Evolutionary conservation across 64 coral and sea anemone genomes (phyloP).

Genomic region (Cladopsammia gracilis): DNA sequence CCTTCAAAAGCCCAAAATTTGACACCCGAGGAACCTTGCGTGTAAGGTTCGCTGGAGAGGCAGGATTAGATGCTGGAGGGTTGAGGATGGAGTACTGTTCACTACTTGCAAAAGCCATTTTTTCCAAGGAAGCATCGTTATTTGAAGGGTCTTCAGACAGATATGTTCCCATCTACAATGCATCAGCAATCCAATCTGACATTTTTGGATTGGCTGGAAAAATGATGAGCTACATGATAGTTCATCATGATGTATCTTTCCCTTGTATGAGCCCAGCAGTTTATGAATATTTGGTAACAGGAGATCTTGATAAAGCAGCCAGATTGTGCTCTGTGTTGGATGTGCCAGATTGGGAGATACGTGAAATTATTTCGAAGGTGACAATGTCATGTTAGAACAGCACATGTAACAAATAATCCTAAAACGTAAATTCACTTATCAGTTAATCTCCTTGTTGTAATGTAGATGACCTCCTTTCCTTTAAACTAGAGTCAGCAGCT

Average conservation of each 20-base stretch:
- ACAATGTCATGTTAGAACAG: background rate
- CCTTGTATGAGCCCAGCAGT: slow-evolving; percentile 49
- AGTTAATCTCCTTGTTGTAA: background rate
- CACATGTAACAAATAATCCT: background rate
- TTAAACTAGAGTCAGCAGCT: background rate
- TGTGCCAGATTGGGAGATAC: background rate
- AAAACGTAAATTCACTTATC: background rate
- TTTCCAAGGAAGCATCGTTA: no score
- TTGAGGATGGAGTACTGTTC: no score
- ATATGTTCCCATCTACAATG: no score
- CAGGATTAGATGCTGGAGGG: no score
- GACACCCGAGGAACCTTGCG: no score
- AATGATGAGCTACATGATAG: slow-evolving; percentile 35
- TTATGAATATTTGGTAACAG: slow-evolving; percentile 39
- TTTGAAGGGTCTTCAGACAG: no score
- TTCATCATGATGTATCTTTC: slow-evolving; percentile 42
- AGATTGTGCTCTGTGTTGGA: slow-evolving; percentile 9
- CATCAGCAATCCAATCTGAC: no score
- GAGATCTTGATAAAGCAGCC: slow-evolving; percentile 62
- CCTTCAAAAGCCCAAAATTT: no score
- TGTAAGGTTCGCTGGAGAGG: no score
- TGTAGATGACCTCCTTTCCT: background rate
- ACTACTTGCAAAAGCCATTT: no score
- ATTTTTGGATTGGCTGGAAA: background rate
- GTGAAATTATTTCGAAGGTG: no score